Evolutionary conservation across 2,888 invertebrate genomes (phyloP), one percentile per base, ranked within the genome.

Genomic region (Palloptera scutellata): DNA sequence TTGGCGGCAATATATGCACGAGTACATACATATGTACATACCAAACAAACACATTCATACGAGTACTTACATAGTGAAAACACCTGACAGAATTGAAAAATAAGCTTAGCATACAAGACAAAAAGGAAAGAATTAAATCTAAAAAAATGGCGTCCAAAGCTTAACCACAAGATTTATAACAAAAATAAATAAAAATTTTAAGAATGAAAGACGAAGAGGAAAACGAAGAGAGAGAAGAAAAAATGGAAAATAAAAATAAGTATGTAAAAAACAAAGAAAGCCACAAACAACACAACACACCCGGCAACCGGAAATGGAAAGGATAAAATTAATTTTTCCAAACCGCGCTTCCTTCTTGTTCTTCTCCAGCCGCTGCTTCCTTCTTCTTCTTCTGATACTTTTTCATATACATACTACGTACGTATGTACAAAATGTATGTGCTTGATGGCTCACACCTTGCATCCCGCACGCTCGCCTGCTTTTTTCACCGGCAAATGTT

Each of bases 321-420:
- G 66, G 66, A 66, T 66, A 51, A 61, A 66, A 61, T 66, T 57
- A 66, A 61, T 66, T 66, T 66, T 57, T 66, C 55, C 20, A 19
- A 57, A 66, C 57, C 61, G 19, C 61, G 30, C 30, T 30, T 30
- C 30, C 30, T 30, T 30, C 30, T 30, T 30, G 6, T 30, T 30
- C 6, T 30, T 6, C 30, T 30, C 3, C 30, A 4, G 30, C 6
- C 6, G 30, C 6, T n/a, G 30, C 30, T 30, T 30, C 30, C 30
- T 30, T 30, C 30, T 30, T 30, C 6, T 30, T 30, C 30, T 30
- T 30, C 30, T 30, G 6, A 2, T 30, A 30, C 30, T 30, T 30
- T 30, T 30, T 30, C 30, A 6, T 30, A 30, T 30, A 30, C n/a
- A n/a, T n/a, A n/a, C n/a, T n/a, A n/a, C n/a, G n/a, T n/a, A n/a